phyloP scores from a whole-genome alignment of 2,888 invertebrate genomes.

The Desoria tigrina region DNA sequence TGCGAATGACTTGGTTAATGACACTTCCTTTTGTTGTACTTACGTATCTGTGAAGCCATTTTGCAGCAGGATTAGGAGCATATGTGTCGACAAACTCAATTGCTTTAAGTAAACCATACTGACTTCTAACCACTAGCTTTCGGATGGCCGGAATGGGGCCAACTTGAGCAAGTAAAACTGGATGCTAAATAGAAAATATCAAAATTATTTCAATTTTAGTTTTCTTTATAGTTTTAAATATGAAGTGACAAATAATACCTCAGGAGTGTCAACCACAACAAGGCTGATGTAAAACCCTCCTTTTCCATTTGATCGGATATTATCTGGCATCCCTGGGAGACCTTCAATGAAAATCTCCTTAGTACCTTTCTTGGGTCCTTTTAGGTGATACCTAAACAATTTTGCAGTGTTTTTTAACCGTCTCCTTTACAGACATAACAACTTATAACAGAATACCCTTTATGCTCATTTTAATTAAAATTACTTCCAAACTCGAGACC shows the following conservation, averaged over 20 bases:
- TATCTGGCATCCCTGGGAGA: conserved; percentile 70
- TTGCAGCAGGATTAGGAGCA: conserved; percentile 68
- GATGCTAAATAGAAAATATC: conserved; percentile 7
- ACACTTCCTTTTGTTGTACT: too few species aligned
- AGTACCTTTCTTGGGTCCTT: conserved; percentile 76
- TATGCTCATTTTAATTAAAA: background rate
- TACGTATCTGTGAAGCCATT: conserved; percentile 65
- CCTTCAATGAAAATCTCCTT: conserved; percentile 78
- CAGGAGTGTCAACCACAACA: conserved; percentile 59
- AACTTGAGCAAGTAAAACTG: background rate
- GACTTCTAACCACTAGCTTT: conserved; percentile 15
- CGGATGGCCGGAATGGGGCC: conserved; percentile 16
- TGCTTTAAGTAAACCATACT: background rate
- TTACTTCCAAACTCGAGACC: conserved; percentile 67
- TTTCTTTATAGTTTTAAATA: too few species aligned
- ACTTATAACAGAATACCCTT: background rate
- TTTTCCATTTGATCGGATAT: conserved; percentile 63
- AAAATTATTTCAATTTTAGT: too few species aligned
- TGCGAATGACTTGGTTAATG: too few species aligned
- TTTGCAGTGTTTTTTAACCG: background rate
- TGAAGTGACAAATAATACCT: background rate
- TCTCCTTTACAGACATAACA: too few species aligned
- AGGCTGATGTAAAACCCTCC: conserved; percentile 71
- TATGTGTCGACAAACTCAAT: conserved; percentile 65
- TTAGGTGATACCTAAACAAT: conserved; percentile 66